These are phyloP conservation scores for Cynocephalus volans DNA, from an alignment of 2,113 vertebrate genomes.

Conservation along the genomic window DNA sequence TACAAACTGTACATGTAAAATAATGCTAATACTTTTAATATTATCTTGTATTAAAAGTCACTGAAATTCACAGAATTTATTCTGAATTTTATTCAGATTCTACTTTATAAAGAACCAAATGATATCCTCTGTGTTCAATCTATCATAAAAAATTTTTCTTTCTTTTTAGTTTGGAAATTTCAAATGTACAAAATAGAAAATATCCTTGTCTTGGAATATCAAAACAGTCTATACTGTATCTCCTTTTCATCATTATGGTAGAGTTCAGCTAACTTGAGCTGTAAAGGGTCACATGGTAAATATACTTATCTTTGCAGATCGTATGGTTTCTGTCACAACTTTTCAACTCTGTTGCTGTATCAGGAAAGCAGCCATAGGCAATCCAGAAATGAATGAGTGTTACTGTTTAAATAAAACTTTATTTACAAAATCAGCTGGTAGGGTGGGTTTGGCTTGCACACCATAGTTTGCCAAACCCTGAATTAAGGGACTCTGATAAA, in stretches of 20 bases:
- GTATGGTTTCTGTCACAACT: not conserved
- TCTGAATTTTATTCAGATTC: not conserved
- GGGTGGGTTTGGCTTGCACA: not conserved
- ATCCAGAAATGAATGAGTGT: not conserved
- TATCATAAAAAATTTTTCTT: not conserved
- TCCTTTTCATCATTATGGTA: not conserved
- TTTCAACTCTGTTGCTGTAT: not conserved
- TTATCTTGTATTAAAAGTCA: not conserved
- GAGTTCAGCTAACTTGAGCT: not conserved
- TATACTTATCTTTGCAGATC: fast-evolving
- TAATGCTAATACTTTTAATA: not conserved
- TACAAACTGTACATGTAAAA: not conserved
- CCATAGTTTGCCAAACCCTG: not conserved
- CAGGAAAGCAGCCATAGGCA: not conserved
- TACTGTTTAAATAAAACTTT: conserved; percentile 33
- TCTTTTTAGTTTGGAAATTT: conserved; percentile 41
- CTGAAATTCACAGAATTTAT: not conserved
- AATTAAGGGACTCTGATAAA: not conserved
- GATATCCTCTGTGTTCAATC: not conserved
- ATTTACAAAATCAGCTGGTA: conserved; percentile 20
- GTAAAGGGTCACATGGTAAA: not conserved
- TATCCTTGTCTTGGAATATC: not conserved
- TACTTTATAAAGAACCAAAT: not conserved
- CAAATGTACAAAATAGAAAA: conserved; percentile 15
- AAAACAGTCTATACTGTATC: not conserved